Base-by-base conservation (phyloP, 2,888 invertebrate genomes). In the Lissonota sp. region DNA sequence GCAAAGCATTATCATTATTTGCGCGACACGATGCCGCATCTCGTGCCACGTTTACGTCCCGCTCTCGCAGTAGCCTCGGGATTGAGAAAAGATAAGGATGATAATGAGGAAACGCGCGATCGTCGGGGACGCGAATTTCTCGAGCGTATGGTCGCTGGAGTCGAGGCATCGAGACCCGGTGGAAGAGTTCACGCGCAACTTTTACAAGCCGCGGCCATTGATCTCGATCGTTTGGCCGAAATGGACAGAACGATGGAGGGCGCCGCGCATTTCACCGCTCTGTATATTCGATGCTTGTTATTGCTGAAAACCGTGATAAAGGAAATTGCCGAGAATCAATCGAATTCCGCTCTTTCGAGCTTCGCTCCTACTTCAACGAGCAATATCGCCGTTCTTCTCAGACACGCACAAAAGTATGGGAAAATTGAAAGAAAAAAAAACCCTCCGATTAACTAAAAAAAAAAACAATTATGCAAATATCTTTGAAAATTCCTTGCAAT, bases 1-100 rank as follows among this genome's bases (percentile, higher is more conserved):
- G 94, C 97, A 71, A 96, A 98, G 72, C 99, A 99, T 93, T 99
- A 99, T 93, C 96, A 96, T 0, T 99, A 99, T 92, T 93, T 99
- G 55, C 94, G 98, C 4, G 98, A 98, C 91, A 98, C 98, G 8
- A 96, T 98, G 95, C 98, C 98, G 1, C 95, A 97, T 87, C 94
- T 99, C 37, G 98, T 99, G 46, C 99, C 99, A 0, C 93, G 94
- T 77, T 91, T 96, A 58, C 94, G 93, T 87, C 93, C 94, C 71
- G 91, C 93, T 0, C 90, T 93, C 73, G 82, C 88, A 0, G 87
- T 85, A n/a, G 84, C 87, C 1, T 80, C 86, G 5, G 87, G 85
- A 4, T 69, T 83, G 53, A 63, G 77, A 8, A 82, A 86, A 64
- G 87, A 86, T 58, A 55, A 74, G 12, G 85, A 88, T 6, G 88